Evolutionary conservation across 2,797 vertebrate genomes (phyloP).

Genomic region (Pteronotus mesoamericanus): DNA sequence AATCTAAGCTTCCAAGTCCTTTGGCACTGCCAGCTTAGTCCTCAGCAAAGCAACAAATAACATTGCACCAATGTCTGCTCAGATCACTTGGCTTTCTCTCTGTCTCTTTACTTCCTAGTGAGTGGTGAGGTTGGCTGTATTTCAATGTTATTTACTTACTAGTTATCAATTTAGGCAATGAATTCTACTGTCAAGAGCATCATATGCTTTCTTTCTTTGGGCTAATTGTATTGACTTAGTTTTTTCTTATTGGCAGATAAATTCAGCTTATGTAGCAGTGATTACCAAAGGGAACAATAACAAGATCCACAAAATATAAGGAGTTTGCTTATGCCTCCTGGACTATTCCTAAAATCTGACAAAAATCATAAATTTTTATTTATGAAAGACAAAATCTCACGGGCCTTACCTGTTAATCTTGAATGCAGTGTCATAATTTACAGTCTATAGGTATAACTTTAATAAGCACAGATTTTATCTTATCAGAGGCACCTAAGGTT

Average conservation of each 20-base stretch:
- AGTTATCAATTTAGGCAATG: conserved; percentile 52
- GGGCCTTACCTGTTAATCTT: conserved; percentile 43
- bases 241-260: conserved; percentile 64
- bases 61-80: background rate
- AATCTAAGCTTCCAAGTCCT: background rate
- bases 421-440: conserved; percentile 19
- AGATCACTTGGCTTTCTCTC: background rate
- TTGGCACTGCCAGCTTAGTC: conserved; percentile 23
- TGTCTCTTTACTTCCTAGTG: background rate
- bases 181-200: conserved; percentile 55
- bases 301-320: conserved; percentile 58
- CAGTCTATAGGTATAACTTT: background rate
- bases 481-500: background rate
- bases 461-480: conserved; percentile 29
- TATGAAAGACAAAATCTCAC: conserved; percentile 40
- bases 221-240: conserved; percentile 64
- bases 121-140: background rate
- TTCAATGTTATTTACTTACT: conserved; percentile 42
- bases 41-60: conserved; percentile 16
- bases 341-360: conserved; percentile 49
- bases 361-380: too few species aligned
- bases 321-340: conserved; percentile 20
- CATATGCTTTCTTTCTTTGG: conserved; percentile 60
- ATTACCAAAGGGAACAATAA: conserved; percentile 55
- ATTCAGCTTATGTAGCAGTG: conserved; percentile 58